Base-by-base conservation (phyloP, 1,140 invertebrate species). In the Aporrectodea caliginosa region DNA sequence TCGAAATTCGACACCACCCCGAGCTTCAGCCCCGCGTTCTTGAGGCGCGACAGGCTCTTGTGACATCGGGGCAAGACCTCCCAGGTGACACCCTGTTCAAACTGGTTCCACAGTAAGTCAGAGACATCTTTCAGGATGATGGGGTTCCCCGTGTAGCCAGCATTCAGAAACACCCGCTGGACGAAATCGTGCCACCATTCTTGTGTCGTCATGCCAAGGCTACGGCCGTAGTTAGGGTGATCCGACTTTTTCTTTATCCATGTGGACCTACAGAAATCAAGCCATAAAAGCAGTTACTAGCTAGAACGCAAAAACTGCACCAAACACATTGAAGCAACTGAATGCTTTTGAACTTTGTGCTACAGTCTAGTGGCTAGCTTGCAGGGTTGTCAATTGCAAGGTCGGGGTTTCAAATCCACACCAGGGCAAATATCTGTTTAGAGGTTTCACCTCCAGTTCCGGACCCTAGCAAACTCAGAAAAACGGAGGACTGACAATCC, bases 1-100 rank as follows among this genome's bases (percentile, higher is more conserved):
- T 97, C 95, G 89, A 93, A 95, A 88, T 97, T 97, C 16, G 94
- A 95, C 82, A 97, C 92, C 0, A 95, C 91, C 27, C 94, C 95
- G 2, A 89, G 16, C 73, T 83, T 84, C 1, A 89, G 34, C 6
- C 81, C 79, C 33, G 33, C 35, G 33, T 78, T 16, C 69, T 83
- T 84, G 31, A 96, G 81, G 1, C 88, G 83, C 35, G 91, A 85
- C 0, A 96, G 88, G 35, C 94, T 86, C 34, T 92, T 90, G 1
- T 90, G 83, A 16, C 91, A 89, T 2, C 92, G 93, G 58, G 92
- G 90, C 82, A 91, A 90, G 29, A 91, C 86, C 84, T 91, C 88
- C 94, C 94, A 96, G 84, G 91, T 92, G 71, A 90, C 89, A 1
- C 88, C 87, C 0, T 92, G 93, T 81, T 90, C 91, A 83, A 94